Percentiles rank a stretch among this genome's conserved stretches.
phyloP scores from a whole-genome alignment of 2,888 invertebrate genomes.

The Drosophila pegasa region DNA sequence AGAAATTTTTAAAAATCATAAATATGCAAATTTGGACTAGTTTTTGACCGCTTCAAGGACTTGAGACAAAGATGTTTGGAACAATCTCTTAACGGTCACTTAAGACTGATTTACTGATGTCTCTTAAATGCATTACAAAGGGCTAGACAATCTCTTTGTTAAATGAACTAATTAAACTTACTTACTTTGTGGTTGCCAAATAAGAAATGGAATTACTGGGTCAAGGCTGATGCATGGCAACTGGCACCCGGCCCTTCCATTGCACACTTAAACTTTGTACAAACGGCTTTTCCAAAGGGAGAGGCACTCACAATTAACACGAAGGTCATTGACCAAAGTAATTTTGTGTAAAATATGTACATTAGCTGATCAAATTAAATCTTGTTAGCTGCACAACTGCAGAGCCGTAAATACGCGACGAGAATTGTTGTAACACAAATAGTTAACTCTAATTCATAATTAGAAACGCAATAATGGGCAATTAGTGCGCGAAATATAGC shows the following conservation, averaged over 20 bases:
- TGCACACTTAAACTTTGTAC: slow-evolving; percentile 35
- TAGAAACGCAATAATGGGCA: slow-evolving; percentile 63
- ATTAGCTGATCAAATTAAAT: slow-evolving; percentile 28
- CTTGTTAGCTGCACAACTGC: slow-evolving; percentile 1
- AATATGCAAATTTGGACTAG: slow-evolving; percentile 24
- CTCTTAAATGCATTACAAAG: slow-evolving; percentile 15
- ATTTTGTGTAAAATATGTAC: slow-evolving; percentile 11
- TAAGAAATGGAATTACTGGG: slow-evolving; percentile 58
- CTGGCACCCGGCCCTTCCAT: slow-evolving; percentile 39
- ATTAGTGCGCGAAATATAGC: slow-evolving; percentile 64
- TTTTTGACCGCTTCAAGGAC: slow-evolving; percentile 43
- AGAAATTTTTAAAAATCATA: background rate
- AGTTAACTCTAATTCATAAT: slow-evolving; percentile 39
- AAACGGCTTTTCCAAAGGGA: slow-evolving; percentile 29
- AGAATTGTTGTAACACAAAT: slow-evolving; percentile 57
- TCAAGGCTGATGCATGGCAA: slow-evolving; percentile 57
- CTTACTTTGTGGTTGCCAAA: slow-evolving; percentile 31
- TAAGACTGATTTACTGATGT: slow-evolving; percentile 28
- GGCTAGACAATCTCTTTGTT: slow-evolving; percentile 49
- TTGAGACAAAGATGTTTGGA: slow-evolving; percentile 18
- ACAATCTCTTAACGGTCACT: slow-evolving; percentile 25
- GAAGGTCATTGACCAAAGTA: slow-evolving; percentile 71
- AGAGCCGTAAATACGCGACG: slow-evolving; percentile 27
- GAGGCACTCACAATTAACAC: slow-evolving; percentile 26
- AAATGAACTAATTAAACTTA: slow-evolving; percentile 28